A percentile compares a stretch with the other conserved stretches of the same genome.
These are phyloP conservation scores for Vespertilio murinus DNA, from an alignment of 2,797 vertebrate genomes.

Conservation along the genomic window DNA sequence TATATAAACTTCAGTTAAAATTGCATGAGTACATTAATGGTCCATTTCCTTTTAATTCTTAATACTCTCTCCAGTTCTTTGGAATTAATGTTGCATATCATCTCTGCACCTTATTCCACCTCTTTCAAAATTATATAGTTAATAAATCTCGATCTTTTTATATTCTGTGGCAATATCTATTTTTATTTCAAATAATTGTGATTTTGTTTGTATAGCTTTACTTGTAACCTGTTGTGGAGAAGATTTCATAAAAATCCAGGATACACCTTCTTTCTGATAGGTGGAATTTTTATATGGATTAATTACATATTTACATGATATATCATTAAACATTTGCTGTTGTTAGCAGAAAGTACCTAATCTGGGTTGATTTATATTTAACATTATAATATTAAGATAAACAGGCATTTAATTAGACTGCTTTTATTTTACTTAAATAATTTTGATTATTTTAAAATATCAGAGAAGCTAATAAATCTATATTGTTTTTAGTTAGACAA, in stretches of 20 bases:
- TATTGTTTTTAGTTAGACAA: neutral
- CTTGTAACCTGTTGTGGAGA: neutral
- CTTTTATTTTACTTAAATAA: neutral
- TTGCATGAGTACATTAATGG: neutral
- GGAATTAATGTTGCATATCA: neutral
- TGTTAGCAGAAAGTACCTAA: neutral
- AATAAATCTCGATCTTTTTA: neutral
- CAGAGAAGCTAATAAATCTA: neutral
- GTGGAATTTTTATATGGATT: neutral
- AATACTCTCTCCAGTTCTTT: neutral
- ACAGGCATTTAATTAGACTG: neutral
- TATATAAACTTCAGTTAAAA: neutral
- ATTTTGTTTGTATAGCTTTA: neutral
- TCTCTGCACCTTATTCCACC: neutral
- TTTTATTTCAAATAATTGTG: neutral
- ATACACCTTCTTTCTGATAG: neutral
- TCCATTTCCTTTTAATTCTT: neutral
- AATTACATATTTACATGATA: neutral
- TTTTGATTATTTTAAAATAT: neutral
- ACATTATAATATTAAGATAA: neutral
- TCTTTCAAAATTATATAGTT: neutral
- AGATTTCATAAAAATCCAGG: neutral
- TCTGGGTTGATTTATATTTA: neutral
- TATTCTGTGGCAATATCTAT: neutral
- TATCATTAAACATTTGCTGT: neutral